Base-by-base conservation (phyloP, 2,797 vertebrate species). In the Oceanodroma leucorhoa region DNA sequence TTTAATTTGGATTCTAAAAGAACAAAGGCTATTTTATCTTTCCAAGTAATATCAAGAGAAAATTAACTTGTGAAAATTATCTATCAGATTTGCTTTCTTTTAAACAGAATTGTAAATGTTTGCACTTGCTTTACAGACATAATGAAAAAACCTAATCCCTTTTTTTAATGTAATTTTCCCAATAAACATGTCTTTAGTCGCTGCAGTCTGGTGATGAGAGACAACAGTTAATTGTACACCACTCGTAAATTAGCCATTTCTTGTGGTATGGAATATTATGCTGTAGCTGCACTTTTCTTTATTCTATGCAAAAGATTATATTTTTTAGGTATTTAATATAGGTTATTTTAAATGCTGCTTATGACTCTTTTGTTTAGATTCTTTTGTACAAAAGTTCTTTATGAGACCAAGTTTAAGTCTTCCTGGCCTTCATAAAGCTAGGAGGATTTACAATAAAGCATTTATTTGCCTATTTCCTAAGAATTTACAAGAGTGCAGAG, bases 291-390 rank as follows among this genome's bases (percentile, higher is more conserved):
- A 95, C 85, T 96, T 91, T 96, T 48, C 48, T 94, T 91, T 95
- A 73, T 64, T 93, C 95, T 97, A 96, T 97, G 96, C 97, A 97
- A 95, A 94, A 89, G 13, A 62, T 32, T 70, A 3, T 93, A 86
- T 94, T 85, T 94, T 96, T 83, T 88, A 87, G 54, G 21, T 95
- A 61, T 97, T 93, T 94, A 91, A 71, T 92, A 50, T 24, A 92
- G 60, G 1, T 83, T 91, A 36, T 71, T 91, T 72, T 75, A 82
- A 88, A 79, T 93, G 79, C 83, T 93, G 83, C 89, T 94, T 91
- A 53, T 32, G 41, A 81, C 14, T 9, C 34, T 65, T 77, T 85
- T 62, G 20, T 72, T 77, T 64, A 91, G 58, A 67, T 88, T 66
- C 18, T 84, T 76, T n/a, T 92, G 6, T 89, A 73, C 11, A 5